Conservation (phyloP, 2,113 vertebrate genomes). For the Erinaceus europaeus region DNA sequence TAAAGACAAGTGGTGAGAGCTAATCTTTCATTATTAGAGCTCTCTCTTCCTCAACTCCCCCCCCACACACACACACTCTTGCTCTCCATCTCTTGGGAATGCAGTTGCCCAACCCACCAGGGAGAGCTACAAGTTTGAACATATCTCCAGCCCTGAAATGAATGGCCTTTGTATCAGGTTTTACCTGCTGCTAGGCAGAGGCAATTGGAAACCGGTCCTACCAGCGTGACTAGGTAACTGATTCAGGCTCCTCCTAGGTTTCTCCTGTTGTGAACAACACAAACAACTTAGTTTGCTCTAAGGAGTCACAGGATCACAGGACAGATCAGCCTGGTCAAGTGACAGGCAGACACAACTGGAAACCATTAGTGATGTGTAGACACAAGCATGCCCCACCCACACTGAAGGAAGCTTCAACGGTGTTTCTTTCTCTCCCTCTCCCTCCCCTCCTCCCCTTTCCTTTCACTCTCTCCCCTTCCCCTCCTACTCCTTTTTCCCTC, state of each 20-base stretch:
- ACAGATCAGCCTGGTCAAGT: neutral
- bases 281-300: slow-evolving; percentile 26
- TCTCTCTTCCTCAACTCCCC: neutral
- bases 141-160: neutral
- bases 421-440: too few relatives aligned
- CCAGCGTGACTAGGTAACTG: slow-evolving; percentile 33
- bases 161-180: slow-evolving; percentile 19
- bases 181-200: neutral
- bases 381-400: neutral
- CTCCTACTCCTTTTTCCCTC: too few relatives aligned
- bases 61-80: too few relatives aligned
- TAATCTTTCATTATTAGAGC: neutral
- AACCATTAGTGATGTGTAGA: neutral
- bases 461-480: too few relatives aligned
- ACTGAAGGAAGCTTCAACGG: too few relatives aligned
- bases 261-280: slow-evolving; percentile 21
- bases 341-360: neutral
- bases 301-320: slow-evolving; percentile 11
- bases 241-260: neutral
- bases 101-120: neutral
- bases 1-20: neutral
- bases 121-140: slow-evolving; percentile 52
- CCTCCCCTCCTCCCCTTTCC: too few relatives aligned
- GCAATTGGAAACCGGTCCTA: slow-evolving; percentile 60
- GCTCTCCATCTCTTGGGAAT: neutral